Evolutionary conservation across 2,113 vertebrate genomes (phyloP), one percentile per base, ranked within the genome.

Genomic region (Eupsittula cactorum): DNA sequence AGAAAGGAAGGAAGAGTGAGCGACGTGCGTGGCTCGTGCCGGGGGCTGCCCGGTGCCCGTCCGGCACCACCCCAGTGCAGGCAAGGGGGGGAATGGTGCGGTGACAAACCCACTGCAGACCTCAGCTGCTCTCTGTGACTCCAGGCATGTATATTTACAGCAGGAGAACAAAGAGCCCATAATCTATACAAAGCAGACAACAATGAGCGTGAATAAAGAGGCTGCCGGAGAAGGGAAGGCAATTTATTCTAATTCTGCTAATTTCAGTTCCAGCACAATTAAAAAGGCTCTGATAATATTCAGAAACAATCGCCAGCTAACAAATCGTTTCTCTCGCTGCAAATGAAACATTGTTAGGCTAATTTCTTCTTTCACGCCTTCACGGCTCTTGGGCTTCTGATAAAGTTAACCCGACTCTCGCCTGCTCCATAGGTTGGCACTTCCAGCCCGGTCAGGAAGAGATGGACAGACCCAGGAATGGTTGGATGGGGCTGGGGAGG

Each of bases 191-290:
- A 98, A 99, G 99, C 98, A 97, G 95, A 97, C 98, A 99, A 98
- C 98, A 98, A 99, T 98, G 98, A 98, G 98, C 98, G 97, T 99
- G 99, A 98, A 99, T 98, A 99, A 98, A 98, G 97, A 97, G 98
- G 98, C 98, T 97, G 98, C 98, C 93, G 93, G 98, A 98, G 98
- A 98, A 98, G 97, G 98, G 98, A 97, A 98, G 98, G 98, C 98
- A 98, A 98, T 99, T 99, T 99, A 97, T 98, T 99, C 98, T 98
- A 98, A 99, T 98, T 99, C 98, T 97, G 98, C 98, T 99, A 99
- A 99, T 99, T 99, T 99, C 99, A 98, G 99, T 99, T 99, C 98
- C 98, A 98, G 99, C 99, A 98, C 99, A 99, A 99, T 99, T 99
- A 99, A 99, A 97, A 98, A 97, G 96, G 97, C 97, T 96, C 98